These are phyloP conservation scores for Ferdinandea cuprea DNA, from an alignment of 2,888 invertebrate species.

Conservation along the genomic window DNA sequence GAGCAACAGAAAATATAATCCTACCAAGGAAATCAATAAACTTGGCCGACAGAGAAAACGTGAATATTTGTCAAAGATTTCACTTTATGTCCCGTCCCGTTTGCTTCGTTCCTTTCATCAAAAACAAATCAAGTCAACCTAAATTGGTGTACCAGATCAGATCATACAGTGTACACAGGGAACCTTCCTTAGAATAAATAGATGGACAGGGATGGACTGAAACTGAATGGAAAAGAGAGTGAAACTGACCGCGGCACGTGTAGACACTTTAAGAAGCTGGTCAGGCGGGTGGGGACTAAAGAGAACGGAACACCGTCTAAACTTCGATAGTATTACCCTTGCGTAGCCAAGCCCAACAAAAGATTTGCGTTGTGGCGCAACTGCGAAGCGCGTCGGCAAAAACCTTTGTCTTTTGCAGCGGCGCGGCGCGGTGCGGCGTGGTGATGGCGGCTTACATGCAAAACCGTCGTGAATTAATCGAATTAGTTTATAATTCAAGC, in stretches of 20 bases:
- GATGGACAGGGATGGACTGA: too few species aligned
- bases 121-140: conserved; percentile 59
- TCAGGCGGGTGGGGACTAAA: conserved; percentile 5
- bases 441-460: conserved; percentile 66
- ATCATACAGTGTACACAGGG: conserved; percentile 5
- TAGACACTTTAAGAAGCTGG: conserved; percentile 37
- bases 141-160: conserved; percentile 44
- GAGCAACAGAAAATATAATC: not conserved
- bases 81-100: conserved; percentile 50
- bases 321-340: conserved; percentile 31
- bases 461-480: conserved; percentile 72
- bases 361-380: conserved; percentile 46
- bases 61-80: conserved; percentile 63
- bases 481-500: conserved; percentile 73
- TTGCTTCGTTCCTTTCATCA: conserved; percentile 43
- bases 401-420: conserved; percentile 50
- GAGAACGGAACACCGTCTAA: conserved; percentile 24
- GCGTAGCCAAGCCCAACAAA: conserved; percentile 31
- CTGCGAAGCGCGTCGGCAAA: too few species aligned
- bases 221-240: conserved; percentile 13
- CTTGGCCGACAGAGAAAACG: conserved; percentile 28
- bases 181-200: conserved; percentile 15
- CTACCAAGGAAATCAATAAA: conserved; percentile 26
- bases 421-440: not conserved
- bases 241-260: conserved; percentile 14